Evolutionary conservation across 64 coral and sea anemone genomes (phyloP).

Genomic region (Stichodactyla mertensii): DNA sequence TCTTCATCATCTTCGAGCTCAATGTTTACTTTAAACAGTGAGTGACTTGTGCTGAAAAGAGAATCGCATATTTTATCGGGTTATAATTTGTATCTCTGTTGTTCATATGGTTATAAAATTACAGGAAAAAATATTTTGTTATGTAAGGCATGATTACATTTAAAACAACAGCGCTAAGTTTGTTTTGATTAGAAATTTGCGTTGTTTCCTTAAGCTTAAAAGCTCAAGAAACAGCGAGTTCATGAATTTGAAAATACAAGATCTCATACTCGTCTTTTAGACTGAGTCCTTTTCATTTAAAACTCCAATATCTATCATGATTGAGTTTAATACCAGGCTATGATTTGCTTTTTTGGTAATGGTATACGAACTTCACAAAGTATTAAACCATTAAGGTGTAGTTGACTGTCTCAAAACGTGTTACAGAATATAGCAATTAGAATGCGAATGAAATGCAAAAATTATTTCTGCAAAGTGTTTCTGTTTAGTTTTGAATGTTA

Average conservation of each 20-base stretch:
- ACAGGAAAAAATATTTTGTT: not conserved
- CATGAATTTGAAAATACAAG: not conserved
- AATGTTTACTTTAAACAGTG: not conserved
- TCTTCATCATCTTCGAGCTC: not conserved
- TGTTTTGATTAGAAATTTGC: conserved; percentile 4
- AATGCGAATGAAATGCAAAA: no score
- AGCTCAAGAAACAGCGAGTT: not conserved
- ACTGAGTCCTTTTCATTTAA: not conserved
- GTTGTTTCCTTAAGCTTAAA: not conserved
- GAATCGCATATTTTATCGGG: not conserved
- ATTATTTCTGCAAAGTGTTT: no score
- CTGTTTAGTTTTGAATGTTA: no score
- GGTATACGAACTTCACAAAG: not conserved
- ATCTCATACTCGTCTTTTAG: not conserved
- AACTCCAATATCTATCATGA: not conserved
- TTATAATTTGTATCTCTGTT: not conserved
- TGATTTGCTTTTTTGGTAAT: not conserved
- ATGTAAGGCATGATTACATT: not conserved
- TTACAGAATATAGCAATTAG: not conserved
- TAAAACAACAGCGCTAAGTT: not conserved
- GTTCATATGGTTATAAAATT: conserved; percentile 1
- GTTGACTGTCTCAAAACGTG: not conserved
- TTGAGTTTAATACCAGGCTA: not conserved
- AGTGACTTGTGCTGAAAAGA: not conserved
- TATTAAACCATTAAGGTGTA: not conserved